These are phyloP conservation scores for Sturnira hondurensis DNA, from an alignment of 2,113 vertebrate genomes.

Conservation along the genomic window DNA sequence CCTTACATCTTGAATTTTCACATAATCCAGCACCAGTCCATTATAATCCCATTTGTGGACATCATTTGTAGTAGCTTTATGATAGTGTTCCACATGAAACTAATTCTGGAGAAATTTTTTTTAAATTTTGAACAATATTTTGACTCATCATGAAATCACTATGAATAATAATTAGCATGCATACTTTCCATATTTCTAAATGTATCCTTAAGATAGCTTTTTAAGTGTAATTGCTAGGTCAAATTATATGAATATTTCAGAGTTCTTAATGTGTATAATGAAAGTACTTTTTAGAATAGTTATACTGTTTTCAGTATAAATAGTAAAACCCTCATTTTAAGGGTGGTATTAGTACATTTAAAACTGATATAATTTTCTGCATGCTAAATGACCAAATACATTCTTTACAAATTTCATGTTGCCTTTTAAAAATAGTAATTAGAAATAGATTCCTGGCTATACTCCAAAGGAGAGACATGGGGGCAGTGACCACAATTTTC, in stretches of 20 bases:
- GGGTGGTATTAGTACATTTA: not conserved
- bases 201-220: not conserved
- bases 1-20: not conserved
- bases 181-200: not conserved
- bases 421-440: not conserved
- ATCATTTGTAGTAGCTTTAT: not conserved
- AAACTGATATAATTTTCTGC: not conserved
- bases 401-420: not conserved
- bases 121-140: not conserved
- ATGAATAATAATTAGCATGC: not conserved
- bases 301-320: not conserved
- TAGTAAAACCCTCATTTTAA: not conserved
- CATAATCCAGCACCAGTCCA: not conserved
- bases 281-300: not conserved
- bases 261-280: not conserved
- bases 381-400: not conserved
- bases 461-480: not conserved
- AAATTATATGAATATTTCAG: not conserved
- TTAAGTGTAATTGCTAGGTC: not conserved
- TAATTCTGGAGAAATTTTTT: not conserved
- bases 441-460: not conserved
- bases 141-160: not conserved
- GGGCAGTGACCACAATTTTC: not conserved
- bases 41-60: not conserved
- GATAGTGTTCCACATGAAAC: not conserved